Evolutionary conservation across 2,113 vertebrate species (phyloP), one percentile per base, ranked within the genome.

Genomic region (Myotis yumanensis): DNA sequence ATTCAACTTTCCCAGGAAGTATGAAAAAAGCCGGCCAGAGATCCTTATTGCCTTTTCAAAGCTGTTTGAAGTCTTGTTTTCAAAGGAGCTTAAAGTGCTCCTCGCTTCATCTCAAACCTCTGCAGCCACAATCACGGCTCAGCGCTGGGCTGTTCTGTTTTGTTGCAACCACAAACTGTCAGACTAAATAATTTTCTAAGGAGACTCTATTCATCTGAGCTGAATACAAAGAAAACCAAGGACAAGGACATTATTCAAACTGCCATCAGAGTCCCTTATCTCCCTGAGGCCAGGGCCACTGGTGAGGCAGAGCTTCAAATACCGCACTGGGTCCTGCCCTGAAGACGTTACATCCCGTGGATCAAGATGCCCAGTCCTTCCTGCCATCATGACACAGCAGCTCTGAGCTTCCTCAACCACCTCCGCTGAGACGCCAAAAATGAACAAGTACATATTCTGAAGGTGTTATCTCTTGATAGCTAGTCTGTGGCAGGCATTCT

Each of bases 291-390:
- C 89, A 71, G 25, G 0, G 18, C 37, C 52, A n/a, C 46, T 25
- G 72, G 54, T 59, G 11, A 40, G 54, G 37, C 7, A 68, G 28
- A 93, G 14, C 9, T 30, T 25, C 28, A 11, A 4, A 37, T 5
- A 23, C 0, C 0, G 0, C 28, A 8, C 59, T 6, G 1, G 18
- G 10, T 5, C 9, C 43, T 32, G 11, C 64, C 51, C 46, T 1
- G 4, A 54, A 35, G 57, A 37, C 5, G 22, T 1, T 7, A 6
- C 52, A 57, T 3, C 28, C 11, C 48, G 23, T 2, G 25, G 22
- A 28, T 32, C 51, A 69, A n/a, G 72, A 94, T 37, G 12, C 25
- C 18, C n/a, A 35, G 28, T 82, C 25, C 43, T 59, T 64, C 25
- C 32, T 30, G 14, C 88, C 62, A 77, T 16, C 23, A 35, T 3